Evolutionary conservation across 2,888 invertebrate genomes (phyloP).

Genomic region (Diarsia mendica): DNA sequence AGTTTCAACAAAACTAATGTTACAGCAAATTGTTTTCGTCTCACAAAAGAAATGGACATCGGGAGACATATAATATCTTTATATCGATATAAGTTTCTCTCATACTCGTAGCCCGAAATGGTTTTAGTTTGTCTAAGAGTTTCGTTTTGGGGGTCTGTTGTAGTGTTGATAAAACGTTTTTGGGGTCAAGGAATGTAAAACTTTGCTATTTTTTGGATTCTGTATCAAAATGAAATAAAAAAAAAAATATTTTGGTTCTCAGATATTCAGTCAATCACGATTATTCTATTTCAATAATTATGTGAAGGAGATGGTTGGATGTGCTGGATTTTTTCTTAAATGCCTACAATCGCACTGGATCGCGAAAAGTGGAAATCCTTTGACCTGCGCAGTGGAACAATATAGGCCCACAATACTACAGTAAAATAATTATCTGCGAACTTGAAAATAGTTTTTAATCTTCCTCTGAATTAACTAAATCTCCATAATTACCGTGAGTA

Average conservation of each 20-base stretch:
- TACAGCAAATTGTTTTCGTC: constrained; percentile 57
- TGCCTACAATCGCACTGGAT: too few relatives aligned
- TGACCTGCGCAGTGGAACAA: too few relatives aligned
- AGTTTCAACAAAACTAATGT: constrained; percentile 56
- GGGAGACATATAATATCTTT: constrained; percentile 72
- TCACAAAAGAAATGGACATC: constrained; percentile 59
- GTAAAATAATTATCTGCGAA: not conserved
- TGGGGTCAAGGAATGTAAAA: not conserved
- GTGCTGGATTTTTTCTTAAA: too few relatives aligned
- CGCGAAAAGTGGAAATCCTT: too few relatives aligned
- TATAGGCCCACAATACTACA: too few relatives aligned
- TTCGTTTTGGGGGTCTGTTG: constrained; percentile 14
- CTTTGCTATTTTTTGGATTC: not conserved
- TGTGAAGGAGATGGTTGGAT: too few relatives aligned
- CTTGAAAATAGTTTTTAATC: not conserved
- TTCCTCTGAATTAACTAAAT: too few relatives aligned
- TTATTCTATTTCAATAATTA: not conserved
- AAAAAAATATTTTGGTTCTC: not conserved
- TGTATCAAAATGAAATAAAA: not conserved
- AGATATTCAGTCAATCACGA: not conserved
- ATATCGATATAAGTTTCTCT: constrained; percentile 47
- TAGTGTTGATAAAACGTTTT: not conserved
- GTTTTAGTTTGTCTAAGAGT: constrained; percentile 50
- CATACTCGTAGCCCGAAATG: constrained; percentile 28
- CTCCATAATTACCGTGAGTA: too few relatives aligned